Evolutionary conservation across 2,797 vertebrate genomes (phyloP), one percentile per base, ranked within the genome.

Genomic region (Darevskia nairensis): DNA sequence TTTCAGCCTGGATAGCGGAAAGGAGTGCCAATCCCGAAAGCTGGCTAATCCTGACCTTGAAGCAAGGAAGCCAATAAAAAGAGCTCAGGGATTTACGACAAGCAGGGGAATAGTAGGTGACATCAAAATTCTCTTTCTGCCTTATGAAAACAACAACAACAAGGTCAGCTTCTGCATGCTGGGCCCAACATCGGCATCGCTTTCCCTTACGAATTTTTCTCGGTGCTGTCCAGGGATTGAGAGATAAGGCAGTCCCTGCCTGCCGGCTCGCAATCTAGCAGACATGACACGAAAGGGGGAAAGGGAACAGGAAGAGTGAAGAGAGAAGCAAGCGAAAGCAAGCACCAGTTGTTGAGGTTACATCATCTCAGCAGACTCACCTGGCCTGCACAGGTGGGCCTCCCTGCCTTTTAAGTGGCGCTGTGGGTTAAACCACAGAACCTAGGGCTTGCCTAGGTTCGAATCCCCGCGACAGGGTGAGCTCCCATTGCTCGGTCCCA

Each of bases 21-120:
- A 10, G 68, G 61, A 55, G 55, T 41, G 87, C 46, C 46, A 44
- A n/a, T 55, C n/a, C 39, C 29, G 15, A 68, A 61, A 23, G 39
- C 83, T 35, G 68, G 83, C 75, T 85, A 80, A 75, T 80, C 78
- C 83, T 27, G 21, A 85, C n/a, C 59, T 74, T 32, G 59, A 66
- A 84, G 69, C 46, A 80, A 64, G 72, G 27, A 11, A 86, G 64
- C 66, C 85, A 55, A 35, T 59, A 50, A 19, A 80, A 71, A 8
- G 23, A 80, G 59, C 66, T 55, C 35, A 27, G 88, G 32, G 41
- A n/a, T 72, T 29, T 41, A n/a, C 27, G 59, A 8, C 46, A 80
- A 71, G 19, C 27, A 23, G 35, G 19, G 50, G 27, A 88, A 21
- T 35, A 27, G 23, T 13, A 68, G 23, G 44, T 29, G n/a, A 9